phyloP scores from a whole-genome alignment of 1,140 invertebrate species.

The Chrysomallon squamiferum region DNA sequence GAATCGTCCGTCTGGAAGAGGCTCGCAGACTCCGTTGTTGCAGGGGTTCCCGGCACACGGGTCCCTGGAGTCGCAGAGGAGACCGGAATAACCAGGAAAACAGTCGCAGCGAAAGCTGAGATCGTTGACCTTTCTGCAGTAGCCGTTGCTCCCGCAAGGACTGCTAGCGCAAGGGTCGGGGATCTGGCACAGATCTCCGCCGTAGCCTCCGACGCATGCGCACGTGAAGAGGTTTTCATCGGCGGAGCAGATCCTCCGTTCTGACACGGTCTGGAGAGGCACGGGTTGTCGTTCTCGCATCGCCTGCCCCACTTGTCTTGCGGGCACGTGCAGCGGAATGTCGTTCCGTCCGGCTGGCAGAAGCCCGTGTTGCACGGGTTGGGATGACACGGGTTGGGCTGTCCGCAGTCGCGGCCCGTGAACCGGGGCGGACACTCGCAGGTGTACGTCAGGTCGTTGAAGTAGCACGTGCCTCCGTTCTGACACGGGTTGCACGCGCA shows the following conservation, averaged over 20 bases:
- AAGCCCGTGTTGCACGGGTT: too few relatives aligned
- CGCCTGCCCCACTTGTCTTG: constrained; percentile 91
- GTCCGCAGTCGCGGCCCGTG: too few relatives aligned
- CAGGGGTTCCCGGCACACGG: constrained; percentile 1
- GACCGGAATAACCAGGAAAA: not conserved
- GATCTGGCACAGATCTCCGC: too few relatives aligned
- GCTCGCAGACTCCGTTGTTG: not conserved
- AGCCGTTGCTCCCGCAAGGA: constrained; percentile 86
- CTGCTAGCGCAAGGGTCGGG: constrained; percentile 75
- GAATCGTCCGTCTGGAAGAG: not conserved
- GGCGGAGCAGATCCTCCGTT: constrained; percentile 7
- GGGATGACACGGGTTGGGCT: too few relatives aligned
- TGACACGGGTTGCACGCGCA: not conserved
- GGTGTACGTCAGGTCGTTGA: not conserved
- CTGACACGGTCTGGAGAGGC: constrained; percentile 2
- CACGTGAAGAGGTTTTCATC: too few relatives aligned
- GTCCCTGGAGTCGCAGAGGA: not conserved
- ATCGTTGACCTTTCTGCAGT: constrained; percentile 74
- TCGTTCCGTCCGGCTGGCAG: too few relatives aligned
- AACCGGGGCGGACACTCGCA: not conserved
- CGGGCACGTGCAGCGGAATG: constrained; percentile 62
- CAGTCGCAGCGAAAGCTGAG: not conserved
- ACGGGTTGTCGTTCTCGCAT: constrained; percentile 65
- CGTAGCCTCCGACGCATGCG: too few relatives aligned
- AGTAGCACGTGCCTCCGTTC: constrained; percentile 2